Percentiles rank a stretch among this genome's conserved stretches.
phyloP scores from a whole-genome alignment of 2,797 vertebrate genomes.

The Protosalanx chinensis region DNA sequence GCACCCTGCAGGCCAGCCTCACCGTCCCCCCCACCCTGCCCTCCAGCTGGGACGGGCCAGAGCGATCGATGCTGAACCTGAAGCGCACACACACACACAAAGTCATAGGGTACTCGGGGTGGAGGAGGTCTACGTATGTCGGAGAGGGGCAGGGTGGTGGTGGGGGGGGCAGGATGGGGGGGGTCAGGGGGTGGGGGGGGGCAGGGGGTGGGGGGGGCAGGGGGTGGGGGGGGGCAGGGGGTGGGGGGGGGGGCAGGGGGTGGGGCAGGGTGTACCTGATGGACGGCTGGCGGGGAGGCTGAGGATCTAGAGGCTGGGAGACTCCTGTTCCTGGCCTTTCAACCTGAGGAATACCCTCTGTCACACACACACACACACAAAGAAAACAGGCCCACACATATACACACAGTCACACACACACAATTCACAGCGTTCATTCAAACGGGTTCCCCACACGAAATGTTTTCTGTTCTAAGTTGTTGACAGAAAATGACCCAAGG shows the following conservation, averaged over 20 bases:
- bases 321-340: constrained; percentile 21
- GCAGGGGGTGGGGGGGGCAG: neutral
- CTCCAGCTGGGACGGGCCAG: constrained; percentile 66
- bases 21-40: constrained; percentile 73
- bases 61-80: constrained; percentile 78
- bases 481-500: no score
- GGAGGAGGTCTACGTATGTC: neutral
- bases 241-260: neutral
- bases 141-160: neutral
- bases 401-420: constrained; percentile 10
- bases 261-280: constrained; percentile 45
- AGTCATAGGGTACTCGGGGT: neutral
- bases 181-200: neutral
- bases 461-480: no score
- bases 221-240: neutral
- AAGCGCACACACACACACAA: neutral
- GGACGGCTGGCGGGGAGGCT: constrained; percentile 19
- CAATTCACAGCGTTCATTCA: neutral
- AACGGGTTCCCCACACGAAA: neutral
- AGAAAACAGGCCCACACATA: constrained; percentile 12
- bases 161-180: neutral
- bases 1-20: constrained; percentile 74
- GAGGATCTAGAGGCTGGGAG: neutral
- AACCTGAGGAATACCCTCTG: constrained; percentile 46
- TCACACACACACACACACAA: constrained; percentile 25